Base-by-base conservation (phyloP, 2,797 vertebrate genomes). In the Crax fasciolata region DNA sequence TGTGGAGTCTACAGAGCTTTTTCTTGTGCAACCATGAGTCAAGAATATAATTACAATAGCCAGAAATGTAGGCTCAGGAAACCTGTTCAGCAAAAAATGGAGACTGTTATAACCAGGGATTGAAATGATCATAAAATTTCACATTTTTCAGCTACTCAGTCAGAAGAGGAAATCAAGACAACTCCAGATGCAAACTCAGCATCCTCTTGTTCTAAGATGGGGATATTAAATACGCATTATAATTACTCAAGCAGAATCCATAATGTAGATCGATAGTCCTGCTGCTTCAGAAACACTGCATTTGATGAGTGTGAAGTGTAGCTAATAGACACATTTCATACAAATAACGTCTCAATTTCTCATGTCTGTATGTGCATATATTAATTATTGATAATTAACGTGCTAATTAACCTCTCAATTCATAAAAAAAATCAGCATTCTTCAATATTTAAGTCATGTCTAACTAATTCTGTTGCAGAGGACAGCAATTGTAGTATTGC, bases 321-420 rank as follows among this genome's bases (percentile, higher is more conserved):
- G 67, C 27, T 93, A 93, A 90, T 84, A 68, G 83, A 66, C 27
- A 86, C 70, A 90, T 91, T 94, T 90, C 79, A 79, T 44, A 79
- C 27, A 48, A 90, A 76, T 71, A 84, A 91, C 86, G 51, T 76
- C 48, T 88, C 21, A 10, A 30, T 27, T 90, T 94, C 46, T 80
- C 41, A 54, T 82, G 28, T 63, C 83, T 90, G 17, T 49, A 39
- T 68, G 54, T 57, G 51, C n/a, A 57, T 73, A 70, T 81, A 87
- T 74, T 84, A 88, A 87, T 95, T 86, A 75, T 54, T 73, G 30
- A 46, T 46, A 73, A 84, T 70, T 88, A 87, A 93, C 67, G 81
- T 57, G 70, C 9, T 67, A 90, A 55, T 93, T 88, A 86, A 77
- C 23, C 16, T 87, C 76, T 55, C 38, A 88, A 72, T 51, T 71